phyloP scores from a whole-genome alignment of 2,888 invertebrate genomes.

The Chymomyza amoena region DNA sequence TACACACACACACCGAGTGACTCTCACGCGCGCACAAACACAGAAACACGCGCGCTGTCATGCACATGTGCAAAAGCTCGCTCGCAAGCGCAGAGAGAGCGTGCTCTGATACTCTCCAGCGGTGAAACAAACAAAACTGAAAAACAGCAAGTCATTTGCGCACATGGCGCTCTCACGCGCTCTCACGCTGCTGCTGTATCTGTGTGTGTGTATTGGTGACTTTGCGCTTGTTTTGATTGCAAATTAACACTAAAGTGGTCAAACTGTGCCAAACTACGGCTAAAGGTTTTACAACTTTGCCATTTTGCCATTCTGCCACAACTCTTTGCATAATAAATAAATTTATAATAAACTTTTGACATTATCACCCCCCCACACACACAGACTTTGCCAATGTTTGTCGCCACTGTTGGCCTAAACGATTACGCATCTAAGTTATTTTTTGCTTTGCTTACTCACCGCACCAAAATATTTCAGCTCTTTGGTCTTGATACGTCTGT shows the following conservation, averaged over 20 bases:
- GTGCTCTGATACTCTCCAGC: slow-evolving; percentile 21
- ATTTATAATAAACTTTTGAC: too few relatives aligned
- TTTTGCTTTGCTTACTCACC: slow-evolving; percentile 68
- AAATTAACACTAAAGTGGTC: slow-evolving; percentile 51
- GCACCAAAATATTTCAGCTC: slow-evolving; percentile 78
- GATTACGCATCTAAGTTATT: slow-evolving; percentile 56
- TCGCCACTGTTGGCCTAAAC: neutral
- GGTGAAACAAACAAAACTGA: neutral
- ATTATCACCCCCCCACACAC: too few relatives aligned
- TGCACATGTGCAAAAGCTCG: slow-evolving; percentile 11
- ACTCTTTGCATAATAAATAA: too few relatives aligned
- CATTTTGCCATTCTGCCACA: neutral
- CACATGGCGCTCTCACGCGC: slow-evolving; percentile 49
- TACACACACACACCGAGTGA: slow-evolving; percentile 11
- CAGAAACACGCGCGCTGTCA: neutral
- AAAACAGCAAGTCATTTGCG: slow-evolving; percentile 68
- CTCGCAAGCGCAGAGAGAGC: neutral
- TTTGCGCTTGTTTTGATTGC: slow-evolving; percentile 46
- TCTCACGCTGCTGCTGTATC: neutral
- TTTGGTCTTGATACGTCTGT: slow-evolving; percentile 76
- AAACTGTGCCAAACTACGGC: neutral
- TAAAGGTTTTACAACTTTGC: neutral
- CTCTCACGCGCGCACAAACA: neutral
- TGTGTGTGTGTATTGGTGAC: neutral
- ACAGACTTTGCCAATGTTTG: neutral